phyloP scores from a whole-genome alignment of 1,140 invertebrate genomes.

The Manduca sexta region DNA sequence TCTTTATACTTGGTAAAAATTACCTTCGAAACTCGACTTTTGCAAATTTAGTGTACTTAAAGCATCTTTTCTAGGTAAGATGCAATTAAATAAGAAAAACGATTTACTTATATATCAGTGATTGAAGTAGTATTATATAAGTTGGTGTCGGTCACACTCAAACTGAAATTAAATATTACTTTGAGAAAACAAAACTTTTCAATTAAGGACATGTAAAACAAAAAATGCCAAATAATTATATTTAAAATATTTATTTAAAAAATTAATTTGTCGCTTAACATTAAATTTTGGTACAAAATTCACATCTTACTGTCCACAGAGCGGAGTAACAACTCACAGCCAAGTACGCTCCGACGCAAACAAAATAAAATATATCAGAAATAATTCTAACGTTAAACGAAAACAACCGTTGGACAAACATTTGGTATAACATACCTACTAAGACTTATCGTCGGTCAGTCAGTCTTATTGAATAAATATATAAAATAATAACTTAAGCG shows the following conservation, averaged over 20 bases:
- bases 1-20: too few species aligned
- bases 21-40: too few species aligned
- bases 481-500: conserved; percentile 16
- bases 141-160: too few species aligned
- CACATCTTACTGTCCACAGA: conserved; percentile 22
- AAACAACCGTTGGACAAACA: conserved; percentile 22
- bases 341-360: conserved; percentile 24
- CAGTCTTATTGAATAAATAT: conserved; percentile 40
- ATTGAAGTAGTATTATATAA: too few species aligned
- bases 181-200: too few species aligned
- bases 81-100: too few species aligned
- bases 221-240: background rate
- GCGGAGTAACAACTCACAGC: conserved; percentile 44
- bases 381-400: conserved; percentile 12
- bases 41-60: too few species aligned
- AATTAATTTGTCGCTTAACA: conserved; percentile 22
- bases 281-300: conserved; percentile 36
- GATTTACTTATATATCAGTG: too few species aligned
- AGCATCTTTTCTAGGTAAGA: too few species aligned
- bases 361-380: conserved; percentile 10
- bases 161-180: too few species aligned
- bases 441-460: conserved; percentile 27
- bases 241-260: conserved; percentile 29
- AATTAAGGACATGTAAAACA: background rate
- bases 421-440: conserved; percentile 19